Base-by-base conservation (phyloP, 2,888 invertebrate species). In the Aethes cnicana region DNA sequence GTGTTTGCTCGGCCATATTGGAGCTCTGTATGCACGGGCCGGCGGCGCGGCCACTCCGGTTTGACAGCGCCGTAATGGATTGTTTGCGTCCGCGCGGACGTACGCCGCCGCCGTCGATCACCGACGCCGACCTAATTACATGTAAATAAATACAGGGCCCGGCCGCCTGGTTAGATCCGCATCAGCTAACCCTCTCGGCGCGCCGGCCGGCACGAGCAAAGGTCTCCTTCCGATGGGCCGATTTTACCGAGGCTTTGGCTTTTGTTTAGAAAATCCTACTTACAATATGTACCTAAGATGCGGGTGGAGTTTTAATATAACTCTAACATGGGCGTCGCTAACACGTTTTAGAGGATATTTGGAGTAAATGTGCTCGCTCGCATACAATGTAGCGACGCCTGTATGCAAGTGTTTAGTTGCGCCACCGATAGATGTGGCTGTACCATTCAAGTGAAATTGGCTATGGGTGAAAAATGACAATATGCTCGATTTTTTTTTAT, bases 71-170 rank as follows among this genome's bases (percentile, higher is more conserved):
- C 63, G 78, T 84, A 84, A 84, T 84, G 80, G 80, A 85, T 84
- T 81, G 84, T 83, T 78, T 81, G 81, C 78, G 74, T 75, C 73
- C 67, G 65, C 72, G 70, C 77, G 80, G 77, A 80, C 77, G 74
- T 77, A 74, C 72, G 75, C 67, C 65, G 62, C 68, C 72, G 69
- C 61, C 80, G 84, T 84, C 83, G 77, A 83, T 84, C 84, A 84
- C 80, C 75, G 78, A 74, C 79, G 74, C 67, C 74, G 76, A 77
- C 78, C 81, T 86, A 82, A 86, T 87, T 85, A 86, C 80, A 84
- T 84, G 82, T 81, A 84, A 85, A 84, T 84, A 84, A 82, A 84
- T 84, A 81, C 81, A 72, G 74, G 63, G 48, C 58, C 59, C 61
- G 48, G 50, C 54, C 63, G 66, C 63, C 62, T 63, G 68, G 64